These are phyloP conservation scores for Trichopria drosophilae DNA, from an alignment of 2,888 invertebrate species.

Conservation along the genomic window DNA sequence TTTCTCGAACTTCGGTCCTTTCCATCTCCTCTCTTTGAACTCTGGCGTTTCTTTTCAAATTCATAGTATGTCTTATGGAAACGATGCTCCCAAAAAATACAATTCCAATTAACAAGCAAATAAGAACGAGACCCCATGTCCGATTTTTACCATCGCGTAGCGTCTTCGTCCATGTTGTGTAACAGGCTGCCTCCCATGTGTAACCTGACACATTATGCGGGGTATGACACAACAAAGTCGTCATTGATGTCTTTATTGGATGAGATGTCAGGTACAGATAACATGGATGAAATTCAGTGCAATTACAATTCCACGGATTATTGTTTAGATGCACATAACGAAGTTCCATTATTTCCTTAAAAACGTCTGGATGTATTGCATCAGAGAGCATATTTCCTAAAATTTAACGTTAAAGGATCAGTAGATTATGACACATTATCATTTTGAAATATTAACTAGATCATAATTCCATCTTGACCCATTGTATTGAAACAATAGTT, in stretches of 20 bases:
- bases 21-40: constrained; percentile 63
- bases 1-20: constrained; percentile 64
- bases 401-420: constrained; percentile 5
- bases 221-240: constrained; percentile 67
- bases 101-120: constrained; percentile 54
- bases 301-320: constrained; percentile 80
- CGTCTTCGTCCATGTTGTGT: constrained; percentile 62
- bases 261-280: constrained; percentile 65
- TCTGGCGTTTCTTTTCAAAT: constrained; percentile 61
- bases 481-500: not conserved
- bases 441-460: not conserved
- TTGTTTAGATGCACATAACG: constrained; percentile 67
- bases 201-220: constrained; percentile 67
- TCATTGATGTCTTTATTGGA: constrained; percentile 62
- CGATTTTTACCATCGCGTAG: constrained; percentile 27
- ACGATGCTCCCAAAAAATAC: constrained; percentile 63
- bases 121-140: constrained; percentile 48
- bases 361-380: constrained; percentile 64
- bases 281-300: constrained; percentile 65
- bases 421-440: not conserved
- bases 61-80: constrained; percentile 63
- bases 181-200: constrained; percentile 72
- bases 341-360: constrained; percentile 65
- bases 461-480: no score
- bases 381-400: constrained; percentile 71